Percentiles rank a stretch among this genome's conserved stretches.
Conservation (phyloP, 1,140 invertebrate genomes). For the Cydia fagiglandana region DNA sequence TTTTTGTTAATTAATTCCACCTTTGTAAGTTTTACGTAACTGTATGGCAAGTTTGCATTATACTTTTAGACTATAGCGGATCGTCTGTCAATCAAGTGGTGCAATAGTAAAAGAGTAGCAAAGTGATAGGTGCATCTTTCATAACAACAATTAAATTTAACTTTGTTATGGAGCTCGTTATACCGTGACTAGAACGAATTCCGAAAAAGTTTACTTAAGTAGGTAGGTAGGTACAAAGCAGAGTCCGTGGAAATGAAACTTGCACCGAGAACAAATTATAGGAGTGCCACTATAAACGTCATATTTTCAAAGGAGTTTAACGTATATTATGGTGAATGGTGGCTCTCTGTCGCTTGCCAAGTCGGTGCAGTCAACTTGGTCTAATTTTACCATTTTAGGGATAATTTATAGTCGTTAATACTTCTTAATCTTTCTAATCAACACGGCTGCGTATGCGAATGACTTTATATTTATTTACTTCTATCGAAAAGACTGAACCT, state of each 20-base stretch:
- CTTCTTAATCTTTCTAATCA: too few relatives aligned
- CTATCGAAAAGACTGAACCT: not conserved
- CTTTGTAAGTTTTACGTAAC: conserved; percentile 17
- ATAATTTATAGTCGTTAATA: too few relatives aligned
- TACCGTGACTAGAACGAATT: not conserved
- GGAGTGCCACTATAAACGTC: too few relatives aligned
- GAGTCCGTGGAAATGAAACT: too few relatives aligned
- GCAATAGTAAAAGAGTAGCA: conserved; percentile 9
- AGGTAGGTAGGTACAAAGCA: too few relatives aligned
- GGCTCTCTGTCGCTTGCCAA: too few relatives aligned
- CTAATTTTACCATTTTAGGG: too few relatives aligned
- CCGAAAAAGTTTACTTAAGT: not conserved
- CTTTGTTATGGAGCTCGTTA: not conserved
- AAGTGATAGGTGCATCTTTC: not conserved
- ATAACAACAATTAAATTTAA: not conserved
- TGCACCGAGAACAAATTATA: too few relatives aligned
- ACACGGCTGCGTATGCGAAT: too few relatives aligned
- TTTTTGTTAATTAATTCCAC: conserved; percentile 22
- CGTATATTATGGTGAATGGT: too few relatives aligned
- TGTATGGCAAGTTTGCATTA: not conserved
- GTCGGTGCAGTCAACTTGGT: too few relatives aligned
- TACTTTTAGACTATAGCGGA: not conserved
- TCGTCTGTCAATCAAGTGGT: conserved; percentile 13
- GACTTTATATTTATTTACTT: not conserved
- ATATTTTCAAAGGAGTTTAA: too few relatives aligned